Evolutionary conservation across 1,140 invertebrate species (phyloP).

Genomic region (Coenobita brevimanus): DNA sequence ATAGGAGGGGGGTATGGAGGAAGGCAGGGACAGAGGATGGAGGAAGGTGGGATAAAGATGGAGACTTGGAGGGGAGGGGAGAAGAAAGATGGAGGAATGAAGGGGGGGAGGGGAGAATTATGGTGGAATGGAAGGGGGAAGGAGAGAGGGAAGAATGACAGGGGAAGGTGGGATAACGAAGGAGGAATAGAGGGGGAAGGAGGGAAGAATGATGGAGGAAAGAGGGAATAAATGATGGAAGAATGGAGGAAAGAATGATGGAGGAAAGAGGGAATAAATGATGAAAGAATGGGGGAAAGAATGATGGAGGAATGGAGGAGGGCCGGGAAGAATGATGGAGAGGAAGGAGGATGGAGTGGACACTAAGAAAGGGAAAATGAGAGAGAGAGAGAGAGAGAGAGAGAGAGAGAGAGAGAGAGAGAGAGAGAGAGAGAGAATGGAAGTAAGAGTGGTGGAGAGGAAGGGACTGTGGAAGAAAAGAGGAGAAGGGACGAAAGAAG

Average conservation of each 20-base stretch:
- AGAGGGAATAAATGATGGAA: neutral
- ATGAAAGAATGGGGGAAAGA: neutral
- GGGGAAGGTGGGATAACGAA: neutral
- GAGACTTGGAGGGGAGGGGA: neutral
- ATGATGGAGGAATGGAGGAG: neutral
- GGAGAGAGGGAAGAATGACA: no score
- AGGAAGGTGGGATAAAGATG: neutral
- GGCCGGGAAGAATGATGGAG: neutral
- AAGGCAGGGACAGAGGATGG: neutral
- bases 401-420: neutral
- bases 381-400: neutral
- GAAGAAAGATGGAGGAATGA: no score
- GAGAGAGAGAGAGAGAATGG: neutral
- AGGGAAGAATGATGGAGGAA: no score
- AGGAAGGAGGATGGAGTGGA: neutral
- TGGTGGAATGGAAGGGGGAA: no score
- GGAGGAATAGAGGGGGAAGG: neutral
- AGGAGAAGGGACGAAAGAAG: neutral
- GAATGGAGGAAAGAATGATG: neutral
- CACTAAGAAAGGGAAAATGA: neutral
- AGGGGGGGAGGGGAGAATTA: no score
- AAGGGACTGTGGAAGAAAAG: neutral
- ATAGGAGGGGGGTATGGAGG: neutral
- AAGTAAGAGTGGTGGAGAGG: neutral
- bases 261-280: neutral